These are phyloP conservation scores for Aphaenogaster floridana DNA, from an alignment of 1,140 invertebrate genomes.

Conservation along the genomic window DNA sequence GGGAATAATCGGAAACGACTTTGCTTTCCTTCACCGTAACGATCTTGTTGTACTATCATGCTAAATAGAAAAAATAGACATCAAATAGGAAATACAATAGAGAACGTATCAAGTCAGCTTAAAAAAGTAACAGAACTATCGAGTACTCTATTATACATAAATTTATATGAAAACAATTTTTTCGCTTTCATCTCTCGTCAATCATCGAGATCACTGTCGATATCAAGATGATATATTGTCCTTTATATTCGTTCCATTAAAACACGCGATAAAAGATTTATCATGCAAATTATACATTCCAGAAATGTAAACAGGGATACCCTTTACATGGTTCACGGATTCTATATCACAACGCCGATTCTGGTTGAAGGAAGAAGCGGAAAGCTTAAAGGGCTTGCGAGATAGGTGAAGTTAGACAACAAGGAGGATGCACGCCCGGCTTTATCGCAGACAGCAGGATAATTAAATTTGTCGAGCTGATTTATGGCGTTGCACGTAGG, in stretches of 20 bases:
- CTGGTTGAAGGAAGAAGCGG: constrained; percentile 69
- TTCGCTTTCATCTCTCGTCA: background rate
- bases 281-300: constrained; percentile 57
- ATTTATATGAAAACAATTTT: background rate
- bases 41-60: constrained; percentile 9
- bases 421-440: constrained; percentile 81
- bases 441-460: constrained; percentile 88
- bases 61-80: too few relatives aligned
- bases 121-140: background rate
- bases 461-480: constrained; percentile 88
- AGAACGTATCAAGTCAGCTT: background rate
- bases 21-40: constrained; percentile 29
- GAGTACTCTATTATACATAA: background rate
- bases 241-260: background rate
- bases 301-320: constrained; percentile 56
- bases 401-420: constrained; percentile 81
- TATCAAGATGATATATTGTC: constrained; percentile 2
- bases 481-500: constrained; percentile 84
- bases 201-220: background rate
- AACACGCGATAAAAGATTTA: constrained; percentile 35
- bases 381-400: constrained; percentile 78
- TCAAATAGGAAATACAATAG: background rate
- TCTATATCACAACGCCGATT: background rate
- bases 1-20: constrained; percentile 44
- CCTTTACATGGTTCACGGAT: constrained; percentile 40